phyloP scores from a whole-genome alignment of 2,888 invertebrate genomes.

The Phaonia tiefii region DNA sequence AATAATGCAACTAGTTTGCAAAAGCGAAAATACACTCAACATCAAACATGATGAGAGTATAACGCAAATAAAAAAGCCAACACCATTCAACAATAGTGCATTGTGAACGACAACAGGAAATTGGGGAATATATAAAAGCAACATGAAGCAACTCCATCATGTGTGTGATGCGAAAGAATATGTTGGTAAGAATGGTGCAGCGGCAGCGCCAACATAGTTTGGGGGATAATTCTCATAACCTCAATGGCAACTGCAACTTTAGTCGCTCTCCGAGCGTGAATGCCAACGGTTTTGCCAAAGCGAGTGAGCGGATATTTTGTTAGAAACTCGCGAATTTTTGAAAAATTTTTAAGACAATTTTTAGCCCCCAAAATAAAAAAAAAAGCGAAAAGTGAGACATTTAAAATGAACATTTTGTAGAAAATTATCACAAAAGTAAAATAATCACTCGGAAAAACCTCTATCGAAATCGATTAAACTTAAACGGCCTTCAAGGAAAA shows the following conservation, averaged over 20 bases:
- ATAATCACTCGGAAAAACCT: conserved; percentile 37
- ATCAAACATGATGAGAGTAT: conserved; percentile 12
- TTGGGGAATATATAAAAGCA: neutral
- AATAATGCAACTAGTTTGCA: neutral
- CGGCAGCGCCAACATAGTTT: conserved; percentile 14
- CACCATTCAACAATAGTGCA: conserved; percentile 2
- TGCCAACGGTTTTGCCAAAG: conserved; percentile 75
- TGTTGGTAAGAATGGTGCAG: neutral
- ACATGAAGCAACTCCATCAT: conserved; percentile 12
- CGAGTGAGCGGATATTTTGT: conserved; percentile 51
- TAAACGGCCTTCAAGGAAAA: conserved; percentile 11
- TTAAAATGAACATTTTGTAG: neutral
- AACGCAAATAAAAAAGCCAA: conserved; percentile 8
- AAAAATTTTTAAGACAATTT: conserved; percentile 11
- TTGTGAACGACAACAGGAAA: conserved; percentile 21
- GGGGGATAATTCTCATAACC: conserved; percentile 43
- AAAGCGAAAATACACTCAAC: neutral
- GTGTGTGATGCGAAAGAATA: neutral
- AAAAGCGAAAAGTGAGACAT: conserved; percentile 37
- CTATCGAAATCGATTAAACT: conserved; percentile 28
- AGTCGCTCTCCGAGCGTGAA: conserved; percentile 80
- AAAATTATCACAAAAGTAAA: conserved; percentile 47
- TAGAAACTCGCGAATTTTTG: conserved; percentile 44
- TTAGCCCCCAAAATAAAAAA: neutral
- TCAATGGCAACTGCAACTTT: conserved; percentile 66